Evolutionary conservation across 2,888 invertebrate genomes (phyloP).

Genomic region (Caenorhabditis doughertyi): DNA sequence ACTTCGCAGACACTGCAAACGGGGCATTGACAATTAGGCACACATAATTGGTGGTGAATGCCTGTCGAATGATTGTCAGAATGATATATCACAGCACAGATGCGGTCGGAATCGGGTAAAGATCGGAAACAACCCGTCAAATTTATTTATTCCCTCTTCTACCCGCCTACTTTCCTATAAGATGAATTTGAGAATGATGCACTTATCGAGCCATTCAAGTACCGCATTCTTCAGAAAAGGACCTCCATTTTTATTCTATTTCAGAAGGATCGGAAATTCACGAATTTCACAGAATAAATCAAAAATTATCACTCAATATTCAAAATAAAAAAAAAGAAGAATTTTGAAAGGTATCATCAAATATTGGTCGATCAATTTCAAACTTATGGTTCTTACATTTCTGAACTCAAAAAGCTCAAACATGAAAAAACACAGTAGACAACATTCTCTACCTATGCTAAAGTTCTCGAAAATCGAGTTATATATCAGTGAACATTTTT

Average conservation of each 20-base stretch:
- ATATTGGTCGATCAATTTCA: too few relatives aligned
- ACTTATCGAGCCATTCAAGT: constrained; percentile 51
- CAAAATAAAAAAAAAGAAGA: not conserved
- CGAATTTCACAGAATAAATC: not conserved
- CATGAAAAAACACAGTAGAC: too few relatives aligned
- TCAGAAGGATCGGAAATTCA: not conserved
- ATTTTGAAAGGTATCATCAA: too few relatives aligned
- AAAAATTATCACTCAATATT: not conserved
- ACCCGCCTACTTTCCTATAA: constrained; percentile 18
- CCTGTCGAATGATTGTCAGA: constrained; percentile 54
- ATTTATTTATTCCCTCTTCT: constrained; percentile 34
- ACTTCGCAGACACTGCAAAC: constrained; percentile 50
- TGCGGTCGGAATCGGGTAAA: constrained; percentile 7
- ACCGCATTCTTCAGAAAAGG: constrained; percentile 24
- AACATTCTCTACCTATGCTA: too few relatives aligned
- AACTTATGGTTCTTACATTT: too few relatives aligned
- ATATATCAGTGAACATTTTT: too few relatives aligned
- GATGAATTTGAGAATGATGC: constrained; percentile 39
- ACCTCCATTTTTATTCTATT: not conserved
- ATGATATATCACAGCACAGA: constrained; percentile 47
- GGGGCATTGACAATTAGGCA: constrained; percentile 49
- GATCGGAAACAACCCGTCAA: constrained; percentile 42
- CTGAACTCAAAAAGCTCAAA: too few relatives aligned
- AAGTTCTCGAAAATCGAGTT: too few relatives aligned
- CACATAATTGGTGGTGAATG: constrained; percentile 56